A percentile compares a stretch with the other conserved stretches of the same genome.
Conservation (phyloP, 2,113 vertebrate genomes). For the Myanophis thanlyinensis region DNA sequence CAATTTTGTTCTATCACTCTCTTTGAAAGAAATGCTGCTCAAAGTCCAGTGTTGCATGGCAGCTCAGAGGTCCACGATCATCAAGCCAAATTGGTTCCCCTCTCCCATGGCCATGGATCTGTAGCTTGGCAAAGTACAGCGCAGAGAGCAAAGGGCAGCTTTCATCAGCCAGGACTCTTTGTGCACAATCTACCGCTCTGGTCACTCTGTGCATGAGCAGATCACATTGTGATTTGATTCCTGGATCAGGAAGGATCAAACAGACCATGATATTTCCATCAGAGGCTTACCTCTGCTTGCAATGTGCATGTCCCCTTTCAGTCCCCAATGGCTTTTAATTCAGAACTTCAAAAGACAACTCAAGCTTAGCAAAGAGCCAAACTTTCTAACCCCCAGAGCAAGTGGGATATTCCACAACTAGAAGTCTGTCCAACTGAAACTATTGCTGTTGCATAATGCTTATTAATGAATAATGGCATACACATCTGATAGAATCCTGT, state of each 20-base stretch:
- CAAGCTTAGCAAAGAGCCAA: neutral
- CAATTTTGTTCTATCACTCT: neutral
- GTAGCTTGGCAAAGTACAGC: conserved; percentile 8
- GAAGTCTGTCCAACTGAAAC: neutral
- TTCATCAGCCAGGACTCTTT: conserved; percentile 15
- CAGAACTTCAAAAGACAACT: neutral
- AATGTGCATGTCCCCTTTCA: neutral
- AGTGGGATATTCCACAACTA: neutral
- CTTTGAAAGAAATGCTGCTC: neutral
- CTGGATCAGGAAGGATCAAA: neutral
- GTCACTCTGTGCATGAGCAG: neutral
- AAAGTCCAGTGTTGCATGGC: conserved; percentile 26
- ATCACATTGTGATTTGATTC: neutral
- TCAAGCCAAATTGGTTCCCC: neutral
- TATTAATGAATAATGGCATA: neutral
- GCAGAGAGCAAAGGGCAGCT: conserved; percentile 23
- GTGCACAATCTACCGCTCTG: neutral
- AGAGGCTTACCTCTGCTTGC: neutral
- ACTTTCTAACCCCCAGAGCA: neutral
- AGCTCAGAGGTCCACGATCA: conserved; percentile 4
- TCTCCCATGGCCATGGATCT: neutral
- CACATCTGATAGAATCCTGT: no score
- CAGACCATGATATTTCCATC: neutral
- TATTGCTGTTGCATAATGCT: neutral
- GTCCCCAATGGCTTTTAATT: neutral